A percentile compares a stretch with the other conserved stretches of the same genome.
Conservation (phyloP, 1,140 invertebrate genomes). For the Artemia franciscana region DNA sequence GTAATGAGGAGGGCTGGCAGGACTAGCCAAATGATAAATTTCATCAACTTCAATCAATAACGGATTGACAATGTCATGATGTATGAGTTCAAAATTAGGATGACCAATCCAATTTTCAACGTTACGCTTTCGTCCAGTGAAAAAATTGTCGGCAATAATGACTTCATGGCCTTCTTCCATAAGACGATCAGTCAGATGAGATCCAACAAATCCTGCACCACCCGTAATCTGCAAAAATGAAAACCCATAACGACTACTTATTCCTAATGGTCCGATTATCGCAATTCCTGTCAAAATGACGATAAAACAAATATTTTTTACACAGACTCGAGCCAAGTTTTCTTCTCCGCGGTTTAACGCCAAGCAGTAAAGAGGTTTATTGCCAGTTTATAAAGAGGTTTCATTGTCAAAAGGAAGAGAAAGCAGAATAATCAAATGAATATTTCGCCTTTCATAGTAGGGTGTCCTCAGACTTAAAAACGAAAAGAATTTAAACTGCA, state of each 20-base stretch:
- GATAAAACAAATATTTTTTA: not conserved
- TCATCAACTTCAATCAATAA: conserved; percentile 95
- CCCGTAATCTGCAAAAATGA: conserved; percentile 49
- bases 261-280: not conserved
- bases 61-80: conserved; percentile 97
- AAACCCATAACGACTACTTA: conserved; percentile 12
- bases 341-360: not conserved
- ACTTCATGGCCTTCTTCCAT: conserved; percentile 95
- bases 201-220: conserved; percentile 96
- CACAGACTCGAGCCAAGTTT: not conserved
- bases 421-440: too few relatives aligned
- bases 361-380: not conserved
- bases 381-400: not conserved
- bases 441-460: too few relatives aligned
- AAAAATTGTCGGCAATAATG: conserved; percentile 94
- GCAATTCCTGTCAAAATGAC: not conserved
- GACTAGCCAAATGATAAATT: conserved; percentile 96
- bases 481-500: too few relatives aligned
- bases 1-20: conserved; percentile 95
- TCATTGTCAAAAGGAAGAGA: not conserved
- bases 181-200: conserved; percentile 80
- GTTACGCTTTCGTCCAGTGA: conserved; percentile 86
- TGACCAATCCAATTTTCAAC: conserved; percentile 98
- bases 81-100: conserved; percentile 93
- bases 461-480: too few relatives aligned